Percentiles rank a stretch among this genome's conserved stretches.
phyloP scores from a whole-genome alignment of 1,140 invertebrate species.

The Laodelphax striatellus region DNA sequence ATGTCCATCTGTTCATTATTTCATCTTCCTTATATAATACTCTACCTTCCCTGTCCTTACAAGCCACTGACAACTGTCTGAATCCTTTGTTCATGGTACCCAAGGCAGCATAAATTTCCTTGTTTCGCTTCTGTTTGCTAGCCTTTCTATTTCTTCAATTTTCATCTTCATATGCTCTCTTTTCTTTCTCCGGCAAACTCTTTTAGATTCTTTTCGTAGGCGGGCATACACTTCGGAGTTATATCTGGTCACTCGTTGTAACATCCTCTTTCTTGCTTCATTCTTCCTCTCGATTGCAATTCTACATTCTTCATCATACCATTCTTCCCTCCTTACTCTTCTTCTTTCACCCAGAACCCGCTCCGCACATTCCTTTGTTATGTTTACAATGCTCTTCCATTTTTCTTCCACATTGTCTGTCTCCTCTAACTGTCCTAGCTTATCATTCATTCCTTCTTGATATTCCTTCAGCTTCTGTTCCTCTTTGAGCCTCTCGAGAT shows the following conservation, averaged over 20 bases:
- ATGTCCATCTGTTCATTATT: too few species aligned
- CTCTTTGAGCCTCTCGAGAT: neutral
- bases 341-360: too few species aligned
- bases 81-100: too few species aligned
- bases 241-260: neutral
- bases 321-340: neutral
- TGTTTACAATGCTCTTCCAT: neutral
- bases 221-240: too few species aligned
- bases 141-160: too few species aligned
- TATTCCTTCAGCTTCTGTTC: neutral
- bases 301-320: neutral
- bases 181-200: too few species aligned
- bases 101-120: too few species aligned
- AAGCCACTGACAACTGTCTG: too few species aligned
- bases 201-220: neutral
- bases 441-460: neutral
- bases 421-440: neutral
- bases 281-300: neutral
- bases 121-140: too few species aligned
- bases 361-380: neutral
- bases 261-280: neutral
- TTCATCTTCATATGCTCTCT: too few species aligned
- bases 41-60: too few species aligned
- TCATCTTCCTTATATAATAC: too few species aligned
- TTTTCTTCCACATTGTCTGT: conserved; percentile 17